Conservation (phyloP, 2,797 vertebrate species). For the Sphenodon punctatus region DNA sequence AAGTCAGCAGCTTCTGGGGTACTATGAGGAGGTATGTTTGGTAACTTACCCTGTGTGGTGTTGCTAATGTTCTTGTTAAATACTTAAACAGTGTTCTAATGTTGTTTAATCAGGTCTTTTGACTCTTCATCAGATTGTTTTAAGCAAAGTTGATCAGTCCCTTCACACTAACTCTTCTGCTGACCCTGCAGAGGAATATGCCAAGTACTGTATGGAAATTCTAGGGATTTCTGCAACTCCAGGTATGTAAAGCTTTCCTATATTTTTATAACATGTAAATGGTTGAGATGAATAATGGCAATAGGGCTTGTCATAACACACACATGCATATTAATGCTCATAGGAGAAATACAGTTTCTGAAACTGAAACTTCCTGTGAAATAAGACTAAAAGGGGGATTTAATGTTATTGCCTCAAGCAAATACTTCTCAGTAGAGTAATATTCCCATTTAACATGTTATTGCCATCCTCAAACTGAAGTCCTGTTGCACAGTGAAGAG, state of each 20-base stretch:
- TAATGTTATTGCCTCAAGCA: neutral
- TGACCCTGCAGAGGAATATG: slow-evolving; percentile 87
- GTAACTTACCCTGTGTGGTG: too few relatives aligned
- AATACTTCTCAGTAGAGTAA: neutral
- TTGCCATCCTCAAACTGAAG: neutral
- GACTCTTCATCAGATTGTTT: slow-evolving; percentile 92
- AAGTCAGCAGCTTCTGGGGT: too few relatives aligned
- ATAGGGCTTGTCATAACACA: neutral
- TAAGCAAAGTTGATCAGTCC: slow-evolving; percentile 92
- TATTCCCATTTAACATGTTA: neutral
- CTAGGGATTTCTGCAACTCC: slow-evolving; percentile 91
- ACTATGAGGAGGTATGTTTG: too few relatives aligned
- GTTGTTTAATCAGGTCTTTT: slow-evolving; percentile 82
- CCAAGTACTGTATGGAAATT: slow-evolving; percentile 85
- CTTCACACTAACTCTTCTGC: slow-evolving; percentile 82
- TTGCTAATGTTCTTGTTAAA: too few relatives aligned
- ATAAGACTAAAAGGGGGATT: neutral
- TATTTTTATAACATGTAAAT: too few relatives aligned
- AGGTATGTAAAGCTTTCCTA: slow-evolving; percentile 73
- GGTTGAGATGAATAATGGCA: slow-evolving; percentile 4
- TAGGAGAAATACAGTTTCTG: neutral
- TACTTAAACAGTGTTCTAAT: neutral
- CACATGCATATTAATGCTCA: neutral
- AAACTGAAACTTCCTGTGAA: slow-evolving; percentile 25
- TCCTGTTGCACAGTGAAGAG: neutral